phyloP scores from a whole-genome alignment of 2,113 vertebrate species.

The Platysternon megacephalum region DNA sequence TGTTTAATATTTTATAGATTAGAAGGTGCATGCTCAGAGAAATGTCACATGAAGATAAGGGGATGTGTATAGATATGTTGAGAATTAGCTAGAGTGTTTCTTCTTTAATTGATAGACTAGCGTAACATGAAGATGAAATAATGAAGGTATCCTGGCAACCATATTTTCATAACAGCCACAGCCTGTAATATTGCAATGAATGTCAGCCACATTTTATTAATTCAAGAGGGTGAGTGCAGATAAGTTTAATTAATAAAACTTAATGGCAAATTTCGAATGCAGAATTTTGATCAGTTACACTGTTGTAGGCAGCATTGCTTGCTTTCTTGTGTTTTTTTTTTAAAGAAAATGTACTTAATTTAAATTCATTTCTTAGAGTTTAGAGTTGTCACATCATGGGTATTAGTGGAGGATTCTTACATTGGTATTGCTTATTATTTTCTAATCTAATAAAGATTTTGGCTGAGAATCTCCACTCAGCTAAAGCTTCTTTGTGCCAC shows the following conservation, averaged over 20 bases:
- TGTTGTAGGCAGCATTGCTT: not conserved
- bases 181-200: slow-evolving; percentile 60
- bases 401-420: not conserved
- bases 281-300: slow-evolving; percentile 51
- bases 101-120: slow-evolving; percentile 78
- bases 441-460: not conserved
- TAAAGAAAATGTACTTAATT: not conserved
- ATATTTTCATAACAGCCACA: slow-evolving; percentile 74
- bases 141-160: slow-evolving; percentile 82
- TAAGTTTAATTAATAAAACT: slow-evolving; percentile 79
- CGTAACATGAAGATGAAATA: slow-evolving; percentile 71
- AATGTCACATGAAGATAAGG: slow-evolving; percentile 54
- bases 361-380: not conserved
- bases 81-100: slow-evolving; percentile 74
- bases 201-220: slow-evolving; percentile 74
- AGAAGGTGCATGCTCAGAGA: slow-evolving; percentile 61
- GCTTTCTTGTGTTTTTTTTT: slow-evolving; percentile 21
- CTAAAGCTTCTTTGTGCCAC: not conserved
- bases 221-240: slow-evolving; percentile 70
- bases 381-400: not conserved
- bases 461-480: not conserved
- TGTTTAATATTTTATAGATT: slow-evolving; percentile 57
- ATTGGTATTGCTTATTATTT: not conserved
- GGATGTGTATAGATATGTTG: slow-evolving; percentile 43
- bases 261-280: slow-evolving; percentile 51